These are phyloP conservation scores for Eledone cirrhosa DNA, from an alignment of 2,888 invertebrate species.

Conservation along the genomic window DNA sequence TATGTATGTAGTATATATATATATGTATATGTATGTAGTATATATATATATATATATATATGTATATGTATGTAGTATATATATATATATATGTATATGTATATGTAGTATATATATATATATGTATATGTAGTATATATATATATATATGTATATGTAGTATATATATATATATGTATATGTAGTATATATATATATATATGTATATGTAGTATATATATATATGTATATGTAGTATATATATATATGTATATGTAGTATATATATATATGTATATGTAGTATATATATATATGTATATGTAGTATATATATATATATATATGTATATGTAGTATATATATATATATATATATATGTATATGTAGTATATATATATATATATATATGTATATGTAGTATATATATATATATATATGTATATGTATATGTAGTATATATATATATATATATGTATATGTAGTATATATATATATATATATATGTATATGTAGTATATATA, in stretches of 20 bases:
- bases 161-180: not conserved
- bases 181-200: no score
- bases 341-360: no score
- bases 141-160: not conserved
- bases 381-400: not conserved
- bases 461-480: not conserved
- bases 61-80: no score
- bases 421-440: not conserved
- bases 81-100: not conserved
- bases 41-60: not conserved
- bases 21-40: not conserved
- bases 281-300: not conserved
- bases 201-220: not conserved
- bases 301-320: not conserved
- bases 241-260: not conserved
- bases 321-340: no score
- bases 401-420: constrained; percentile 1
- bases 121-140: not conserved
- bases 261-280: no score
- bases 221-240: not conserved
- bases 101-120: no score
- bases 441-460: not conserved
- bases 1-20: no score
- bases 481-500: not conserved
- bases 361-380: not conserved